These are phyloP conservation scores for Aurelia aurita DNA, from an alignment of 30 jellyfish, hydroid and myxozoan species.

Conservation along the genomic window DNA sequence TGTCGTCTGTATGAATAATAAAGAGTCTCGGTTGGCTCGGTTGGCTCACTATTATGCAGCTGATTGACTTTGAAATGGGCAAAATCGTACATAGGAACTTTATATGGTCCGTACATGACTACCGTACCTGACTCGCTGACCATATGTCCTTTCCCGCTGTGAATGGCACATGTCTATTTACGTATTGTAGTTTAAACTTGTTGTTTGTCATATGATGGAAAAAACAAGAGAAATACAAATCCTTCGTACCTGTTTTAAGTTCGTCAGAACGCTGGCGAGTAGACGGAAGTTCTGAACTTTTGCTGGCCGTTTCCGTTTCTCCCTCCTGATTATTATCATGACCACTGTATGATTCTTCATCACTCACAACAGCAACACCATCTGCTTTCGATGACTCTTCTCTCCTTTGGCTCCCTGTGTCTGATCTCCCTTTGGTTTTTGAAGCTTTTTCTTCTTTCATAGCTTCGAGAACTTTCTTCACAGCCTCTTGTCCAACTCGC, in stretches of 20 bases:
- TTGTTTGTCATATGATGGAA: too few relatives aligned
- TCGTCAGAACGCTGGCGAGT: neutral
- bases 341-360: neutral
- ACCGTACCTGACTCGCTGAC: too few relatives aligned
- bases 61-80: too few relatives aligned
- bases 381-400: neutral
- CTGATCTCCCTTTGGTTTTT: neutral
- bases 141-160: too few relatives aligned
- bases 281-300: neutral
- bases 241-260: neutral
- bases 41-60: too few relatives aligned
- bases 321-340: neutral
- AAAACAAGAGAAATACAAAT: too few relatives aligned
- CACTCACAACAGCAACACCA: neutral
- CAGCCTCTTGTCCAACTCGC: constrained; percentile 93
- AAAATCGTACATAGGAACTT: too few relatives aligned
- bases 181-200: too few relatives aligned
- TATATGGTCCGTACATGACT: too few relatives aligned
- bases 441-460: constrained; percentile 33
- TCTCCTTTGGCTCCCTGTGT: neutral
- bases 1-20: too few relatives aligned
- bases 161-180: too few relatives aligned
- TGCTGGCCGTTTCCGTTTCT: neutral
- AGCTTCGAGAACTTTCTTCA: constrained; percentile 60
- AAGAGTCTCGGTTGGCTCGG: too few relatives aligned